phyloP scores from a whole-genome alignment of 2,113 vertebrate species.

The Dipodomys ordii region DNA sequence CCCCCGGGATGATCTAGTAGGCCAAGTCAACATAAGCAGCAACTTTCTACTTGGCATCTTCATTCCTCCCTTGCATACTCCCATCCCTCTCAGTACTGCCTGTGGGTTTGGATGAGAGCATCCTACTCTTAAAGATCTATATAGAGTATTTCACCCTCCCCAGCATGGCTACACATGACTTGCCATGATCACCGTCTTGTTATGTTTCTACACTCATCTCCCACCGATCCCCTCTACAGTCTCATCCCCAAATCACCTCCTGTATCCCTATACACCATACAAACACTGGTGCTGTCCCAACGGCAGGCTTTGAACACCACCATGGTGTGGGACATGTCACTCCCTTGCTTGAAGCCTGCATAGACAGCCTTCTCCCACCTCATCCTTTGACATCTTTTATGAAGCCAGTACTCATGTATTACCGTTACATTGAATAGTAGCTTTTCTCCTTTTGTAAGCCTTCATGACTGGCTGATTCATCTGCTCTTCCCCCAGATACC shows the following conservation, averaged over 20 bases:
- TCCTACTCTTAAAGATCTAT: neutral
- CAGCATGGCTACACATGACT: too few species aligned
- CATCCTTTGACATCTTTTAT: neutral
- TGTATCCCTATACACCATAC: neutral
- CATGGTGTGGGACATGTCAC: neutral
- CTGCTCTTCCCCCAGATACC: neutral
- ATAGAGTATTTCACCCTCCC: neutral
- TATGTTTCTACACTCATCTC: neutral
- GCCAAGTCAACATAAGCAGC: neutral
- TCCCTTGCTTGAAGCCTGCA: neutral
- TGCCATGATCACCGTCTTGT: neutral
- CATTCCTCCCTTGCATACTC: neutral
- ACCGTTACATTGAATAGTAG: slow-evolving; percentile 27
- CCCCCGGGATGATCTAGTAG: neutral
- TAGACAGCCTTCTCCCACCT: neutral
- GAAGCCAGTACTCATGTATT: slow-evolving; percentile 7
- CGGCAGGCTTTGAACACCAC: neutral
- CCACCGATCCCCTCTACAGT: neutral
- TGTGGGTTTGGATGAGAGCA: neutral
- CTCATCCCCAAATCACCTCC: neutral
- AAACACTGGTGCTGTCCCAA: neutral
- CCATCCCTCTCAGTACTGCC: neutral
- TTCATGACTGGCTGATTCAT: neutral
- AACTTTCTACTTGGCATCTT: neutral
- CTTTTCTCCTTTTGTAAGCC: neutral